Conservation (phyloP, 2,113 vertebrate genomes). For the Pao palembangensis region DNA sequence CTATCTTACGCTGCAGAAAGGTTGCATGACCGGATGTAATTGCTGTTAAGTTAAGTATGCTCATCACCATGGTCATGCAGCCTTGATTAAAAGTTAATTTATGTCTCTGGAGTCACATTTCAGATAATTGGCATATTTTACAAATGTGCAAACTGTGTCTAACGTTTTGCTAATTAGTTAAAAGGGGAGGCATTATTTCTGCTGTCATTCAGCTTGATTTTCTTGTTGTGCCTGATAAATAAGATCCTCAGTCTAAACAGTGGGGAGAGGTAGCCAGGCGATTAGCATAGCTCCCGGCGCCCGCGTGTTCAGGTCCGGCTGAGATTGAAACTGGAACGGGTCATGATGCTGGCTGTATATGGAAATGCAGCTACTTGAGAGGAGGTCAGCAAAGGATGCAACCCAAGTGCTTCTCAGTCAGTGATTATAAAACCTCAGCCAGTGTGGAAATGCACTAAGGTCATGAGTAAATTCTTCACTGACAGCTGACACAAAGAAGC, state of each 20-base stretch:
- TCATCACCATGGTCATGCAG: background rate
- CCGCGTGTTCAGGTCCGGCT: slow-evolving; percentile 43
- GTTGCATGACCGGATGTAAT: background rate
- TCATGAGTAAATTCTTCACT: background rate
- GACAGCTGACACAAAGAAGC: background rate
- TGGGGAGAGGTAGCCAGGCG: slow-evolving; percentile 44
- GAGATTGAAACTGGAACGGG: slow-evolving; percentile 49
- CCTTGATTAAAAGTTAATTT: slow-evolving; percentile 32
- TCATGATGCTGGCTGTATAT: background rate
- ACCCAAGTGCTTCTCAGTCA: background rate
- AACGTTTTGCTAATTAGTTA: background rate
- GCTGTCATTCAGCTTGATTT: slow-evolving; percentile 30
- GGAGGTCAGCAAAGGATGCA: slow-evolving; percentile 4
- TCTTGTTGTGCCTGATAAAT: slow-evolving; percentile 44
- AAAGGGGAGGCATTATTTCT: slow-evolving; percentile 7
- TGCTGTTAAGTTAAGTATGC: background rate
- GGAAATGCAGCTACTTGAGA: slow-evolving; percentile 44
- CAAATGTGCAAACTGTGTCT: background rate
- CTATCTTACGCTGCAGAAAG: background rate
- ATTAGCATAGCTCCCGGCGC: slow-evolving; percentile 58
- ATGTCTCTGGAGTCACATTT: slow-evolving; percentile 11
- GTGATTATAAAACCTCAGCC: background rate
- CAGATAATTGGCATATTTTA: too few species aligned
- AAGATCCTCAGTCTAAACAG: slow-evolving; percentile 37
- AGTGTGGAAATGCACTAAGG: background rate